Percentiles rank a stretch among this genome's conserved stretches.
These are phyloP conservation scores for Anneissia japonica DNA, from an alignment of 35 echinoderm and acorn worm genomes.

Conservation along the genomic window DNA sequence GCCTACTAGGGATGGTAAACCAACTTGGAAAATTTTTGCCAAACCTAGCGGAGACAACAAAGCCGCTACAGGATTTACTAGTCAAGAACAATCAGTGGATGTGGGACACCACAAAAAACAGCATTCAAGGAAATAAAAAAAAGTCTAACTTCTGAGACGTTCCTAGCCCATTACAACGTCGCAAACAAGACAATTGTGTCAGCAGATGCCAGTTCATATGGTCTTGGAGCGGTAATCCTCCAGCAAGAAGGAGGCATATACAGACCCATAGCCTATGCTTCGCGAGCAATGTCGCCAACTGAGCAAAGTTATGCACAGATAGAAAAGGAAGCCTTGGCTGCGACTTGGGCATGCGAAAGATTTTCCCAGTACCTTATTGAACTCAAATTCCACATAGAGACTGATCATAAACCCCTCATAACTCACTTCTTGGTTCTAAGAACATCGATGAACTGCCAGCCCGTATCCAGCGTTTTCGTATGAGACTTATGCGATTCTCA, in stretches of 20 bases:
- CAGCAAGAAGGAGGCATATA: slow-evolving; percentile 13
- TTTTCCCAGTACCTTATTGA: slow-evolving; percentile 40
- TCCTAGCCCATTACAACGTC: neutral
- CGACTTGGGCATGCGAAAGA: slow-evolving; percentile 42
- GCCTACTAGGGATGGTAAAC: slow-evolving; percentile 34
- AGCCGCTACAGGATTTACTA: slow-evolving; percentile 18
- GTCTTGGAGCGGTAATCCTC: slow-evolving; percentile 8
- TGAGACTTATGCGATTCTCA: slow-evolving; percentile 48
- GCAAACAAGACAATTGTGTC: slow-evolving; percentile 17
- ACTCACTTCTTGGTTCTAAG: slow-evolving; percentile 14
- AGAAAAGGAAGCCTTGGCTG: slow-evolving; percentile 46
- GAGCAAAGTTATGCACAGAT: slow-evolving; percentile 49
- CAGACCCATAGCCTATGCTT: slow-evolving; percentile 28
- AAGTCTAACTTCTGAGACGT: neutral
- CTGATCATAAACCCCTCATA: slow-evolving; percentile 44
- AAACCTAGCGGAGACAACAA: slow-evolving; percentile 25
- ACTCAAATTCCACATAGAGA: slow-evolving; percentile 19
- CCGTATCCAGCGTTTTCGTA: slow-evolving; percentile 45
- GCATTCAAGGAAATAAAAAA: slow-evolving; percentile 4
- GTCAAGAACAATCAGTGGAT: neutral
- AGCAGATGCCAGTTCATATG: slow-evolving; percentile 34
- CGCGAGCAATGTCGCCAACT: slow-evolving; percentile 17
- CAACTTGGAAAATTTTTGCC: slow-evolving; percentile 38
- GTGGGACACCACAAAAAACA: neutral
- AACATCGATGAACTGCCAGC: slow-evolving; percentile 36